A percentile compares a stretch with the other conserved stretches of the same genome.
phyloP scores from a whole-genome alignment of 2,797 vertebrate species.

The Sebastes vulpes region DNA sequence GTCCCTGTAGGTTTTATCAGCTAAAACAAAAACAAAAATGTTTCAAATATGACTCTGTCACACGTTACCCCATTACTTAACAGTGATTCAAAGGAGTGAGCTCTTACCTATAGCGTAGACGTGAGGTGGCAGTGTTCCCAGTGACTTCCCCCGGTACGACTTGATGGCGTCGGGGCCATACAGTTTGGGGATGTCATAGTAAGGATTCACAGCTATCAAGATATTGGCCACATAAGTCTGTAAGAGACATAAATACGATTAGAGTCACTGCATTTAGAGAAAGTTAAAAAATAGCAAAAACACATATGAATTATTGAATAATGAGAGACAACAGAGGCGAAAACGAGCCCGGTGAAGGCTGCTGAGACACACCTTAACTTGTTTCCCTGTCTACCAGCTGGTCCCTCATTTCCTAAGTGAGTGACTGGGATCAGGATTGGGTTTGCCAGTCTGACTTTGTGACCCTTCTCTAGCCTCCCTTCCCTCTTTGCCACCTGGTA shows the following conservation, averaged over 20 bases:
- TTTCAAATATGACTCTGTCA: neutral
- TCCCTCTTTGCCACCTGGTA: conserved; percentile 64
- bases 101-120: conserved; percentile 95
- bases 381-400: conserved; percentile 52
- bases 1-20: conserved; percentile 97
- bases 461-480: conserved; percentile 33
- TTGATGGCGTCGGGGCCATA: conserved; percentile 93
- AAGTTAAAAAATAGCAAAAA: neutral
- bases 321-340: conserved; percentile 3
- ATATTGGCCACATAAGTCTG: conserved; percentile 99
- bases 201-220: conserved; percentile 98
- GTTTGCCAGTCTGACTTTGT: conserved; percentile 54
- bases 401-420: conserved; percentile 70
- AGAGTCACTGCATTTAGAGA: conserved; percentile 9
- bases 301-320: conserved; percentile 19
- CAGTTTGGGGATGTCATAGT: conserved; percentile 95
- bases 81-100: neutral
- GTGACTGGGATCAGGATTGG: conserved; percentile 43
- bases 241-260: conserved; percentile 17
- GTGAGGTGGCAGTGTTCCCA: conserved; percentile 95
- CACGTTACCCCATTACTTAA: neutral
- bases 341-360: conserved; percentile 16
- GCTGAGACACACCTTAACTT: conserved; percentile 24
- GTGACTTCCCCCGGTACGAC: conserved; percentile 93
- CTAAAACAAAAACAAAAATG: conserved; percentile 71